Conservation (phyloP, 2,113 vertebrate species). For the Ursus arctos region DNA sequence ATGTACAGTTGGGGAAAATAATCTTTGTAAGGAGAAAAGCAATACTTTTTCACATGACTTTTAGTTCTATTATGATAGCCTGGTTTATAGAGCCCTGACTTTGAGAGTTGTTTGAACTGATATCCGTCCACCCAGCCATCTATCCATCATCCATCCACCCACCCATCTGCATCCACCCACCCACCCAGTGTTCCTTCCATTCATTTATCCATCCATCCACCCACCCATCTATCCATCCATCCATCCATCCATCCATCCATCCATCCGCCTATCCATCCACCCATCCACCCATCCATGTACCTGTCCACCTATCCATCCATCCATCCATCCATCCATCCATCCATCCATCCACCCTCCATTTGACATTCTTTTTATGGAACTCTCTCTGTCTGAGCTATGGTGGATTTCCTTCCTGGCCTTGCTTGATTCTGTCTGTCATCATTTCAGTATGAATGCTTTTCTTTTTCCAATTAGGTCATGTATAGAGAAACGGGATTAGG, state of each 20-base stretch:
- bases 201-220: neutral
- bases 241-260: neutral
- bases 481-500: neutral
- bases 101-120: neutral
- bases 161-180: neutral
- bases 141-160: neutral
- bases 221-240: neutral
- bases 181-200: no score
- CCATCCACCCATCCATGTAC: neutral
- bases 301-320: neutral
- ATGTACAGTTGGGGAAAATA: neutral
- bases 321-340: neutral
- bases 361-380: neutral
- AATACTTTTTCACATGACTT: neutral
- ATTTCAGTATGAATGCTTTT: neutral
- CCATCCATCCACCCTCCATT: neutral
- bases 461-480: neutral
- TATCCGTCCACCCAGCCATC: neutral
- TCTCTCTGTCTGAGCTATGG: neutral
- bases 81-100: neutral
- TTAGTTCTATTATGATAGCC: neutral
- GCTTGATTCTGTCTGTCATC: neutral
- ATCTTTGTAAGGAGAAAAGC: conserved; percentile 1
- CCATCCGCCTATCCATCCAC: neutral
- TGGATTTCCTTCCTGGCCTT: neutral